phyloP scores from a whole-genome alignment of 2,797 vertebrate species.

The Odontamblyopus lacepedii region DNA sequence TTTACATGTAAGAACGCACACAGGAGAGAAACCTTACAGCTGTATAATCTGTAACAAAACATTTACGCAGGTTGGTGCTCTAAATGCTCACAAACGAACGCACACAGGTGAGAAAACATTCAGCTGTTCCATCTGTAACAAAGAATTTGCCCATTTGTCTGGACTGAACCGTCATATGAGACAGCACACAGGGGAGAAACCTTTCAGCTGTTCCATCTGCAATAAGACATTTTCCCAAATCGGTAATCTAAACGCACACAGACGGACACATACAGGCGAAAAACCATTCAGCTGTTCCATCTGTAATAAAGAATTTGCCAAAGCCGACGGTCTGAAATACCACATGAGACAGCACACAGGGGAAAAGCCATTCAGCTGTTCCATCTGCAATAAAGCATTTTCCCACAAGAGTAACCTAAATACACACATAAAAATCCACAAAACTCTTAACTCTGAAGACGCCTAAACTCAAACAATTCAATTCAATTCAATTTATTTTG shows the following conservation, averaged over 20 bases:
- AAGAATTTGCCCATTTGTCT: neutral
- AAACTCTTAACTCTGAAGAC: no score
- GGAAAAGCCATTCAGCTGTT: no score
- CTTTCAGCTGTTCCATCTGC: neutral
- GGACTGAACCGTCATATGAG: neutral
- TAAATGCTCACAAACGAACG: neutral
- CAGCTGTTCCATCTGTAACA: neutral
- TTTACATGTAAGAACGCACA: neutral
- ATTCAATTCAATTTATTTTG: no score
- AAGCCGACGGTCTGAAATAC: no score
- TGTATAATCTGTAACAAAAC: neutral
- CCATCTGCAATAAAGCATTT: no score
- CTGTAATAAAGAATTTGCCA: neutral
- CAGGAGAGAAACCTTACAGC: neutral
- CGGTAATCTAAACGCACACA: neutral
- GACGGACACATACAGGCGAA: neutral
- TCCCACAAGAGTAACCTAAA: no score
- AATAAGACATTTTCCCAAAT: neutral
- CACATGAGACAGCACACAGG: neutral
- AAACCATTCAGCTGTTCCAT: neutral
- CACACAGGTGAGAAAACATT: neutral
- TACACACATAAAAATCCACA: no score
- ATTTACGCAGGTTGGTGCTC: neutral
- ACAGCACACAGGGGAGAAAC: neutral
- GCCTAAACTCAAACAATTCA: no score